These are phyloP conservation scores for Drosophila punjabiensis DNA, from an alignment of 1,140 invertebrate species.

Conservation along the genomic window DNA sequence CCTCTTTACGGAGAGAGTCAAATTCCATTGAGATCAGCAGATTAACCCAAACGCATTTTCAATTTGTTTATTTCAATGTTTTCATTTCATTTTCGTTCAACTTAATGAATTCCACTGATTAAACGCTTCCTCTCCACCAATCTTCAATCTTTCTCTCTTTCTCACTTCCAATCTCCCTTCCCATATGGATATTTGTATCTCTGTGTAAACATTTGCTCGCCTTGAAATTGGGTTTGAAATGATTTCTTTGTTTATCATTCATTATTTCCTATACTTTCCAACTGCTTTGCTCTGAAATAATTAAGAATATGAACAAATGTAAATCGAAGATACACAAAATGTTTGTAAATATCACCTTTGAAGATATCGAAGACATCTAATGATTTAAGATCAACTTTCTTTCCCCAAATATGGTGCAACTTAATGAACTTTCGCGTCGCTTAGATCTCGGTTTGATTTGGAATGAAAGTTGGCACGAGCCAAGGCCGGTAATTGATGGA, in stretches of 20 bases:
- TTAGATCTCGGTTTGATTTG: slow-evolving; percentile 58
- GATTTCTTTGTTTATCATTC: slow-evolving; percentile 73
- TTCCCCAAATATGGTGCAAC: slow-evolving; percentile 52
- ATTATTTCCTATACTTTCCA: slow-evolving; percentile 10
- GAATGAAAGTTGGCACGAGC: slow-evolving; percentile 56
- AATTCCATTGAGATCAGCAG: slow-evolving; percentile 44
- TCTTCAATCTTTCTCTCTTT: slow-evolving; percentile 3
- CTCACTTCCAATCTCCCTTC: not conserved
- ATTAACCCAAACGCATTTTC: slow-evolving; percentile 13
- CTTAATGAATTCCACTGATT: slow-evolving; percentile 65
- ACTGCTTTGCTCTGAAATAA: slow-evolving; percentile 26
- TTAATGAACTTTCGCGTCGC: slow-evolving; percentile 72
- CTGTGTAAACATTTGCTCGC: slow-evolving; percentile 66
- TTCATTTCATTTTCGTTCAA: slow-evolving; percentile 42
- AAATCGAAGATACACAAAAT: slow-evolving; percentile 35
- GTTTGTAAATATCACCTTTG: slow-evolving; percentile 73
- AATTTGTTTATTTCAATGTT: slow-evolving; percentile 38
- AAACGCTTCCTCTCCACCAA: slow-evolving; percentile 35
- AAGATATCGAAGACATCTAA: slow-evolving; percentile 26
- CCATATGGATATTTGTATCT: slow-evolving; percentile 14
- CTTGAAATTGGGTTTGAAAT: slow-evolving; percentile 64
- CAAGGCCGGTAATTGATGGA: slow-evolving; percentile 26
- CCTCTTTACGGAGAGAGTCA: slow-evolving; percentile 22
- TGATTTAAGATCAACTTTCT: slow-evolving; percentile 59
- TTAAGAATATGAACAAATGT: slow-evolving; percentile 36